Conservation (phyloP, 1,140 invertebrate species). For the Caenorhabditis latens region DNA sequence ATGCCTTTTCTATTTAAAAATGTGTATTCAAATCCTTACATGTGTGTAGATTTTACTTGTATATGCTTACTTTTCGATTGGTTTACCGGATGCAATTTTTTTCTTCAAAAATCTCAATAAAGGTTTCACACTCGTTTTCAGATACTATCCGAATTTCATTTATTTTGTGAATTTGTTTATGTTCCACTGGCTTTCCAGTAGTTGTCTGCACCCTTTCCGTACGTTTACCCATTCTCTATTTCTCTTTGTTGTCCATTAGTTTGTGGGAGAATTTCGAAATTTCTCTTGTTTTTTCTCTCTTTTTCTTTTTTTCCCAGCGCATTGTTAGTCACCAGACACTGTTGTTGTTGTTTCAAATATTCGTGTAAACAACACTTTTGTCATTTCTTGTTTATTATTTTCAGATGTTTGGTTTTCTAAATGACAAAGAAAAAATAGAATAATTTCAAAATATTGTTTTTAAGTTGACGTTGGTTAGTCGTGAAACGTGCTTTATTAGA, state of each 20-base stretch:
- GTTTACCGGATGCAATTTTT: constrained; percentile 32
- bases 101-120: neutral
- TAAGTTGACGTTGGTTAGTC: neutral
- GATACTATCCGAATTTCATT: neutral
- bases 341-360: neutral
- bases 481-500: neutral
- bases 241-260: neutral
- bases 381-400: neutral
- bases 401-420: constrained; percentile 6
- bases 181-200: constrained; percentile 45
- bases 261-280: neutral
- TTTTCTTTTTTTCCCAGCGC: neutral
- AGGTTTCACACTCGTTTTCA: neutral
- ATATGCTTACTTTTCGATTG: constrained; percentile 25
- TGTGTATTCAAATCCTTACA: constrained; percentile 2
- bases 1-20: neutral
- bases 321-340: constrained; percentile 13
- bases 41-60: constrained; percentile 40
- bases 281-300: neutral
- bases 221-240: neutral
- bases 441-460: neutral
- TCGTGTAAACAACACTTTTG: neutral
- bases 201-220: constrained; percentile 23
- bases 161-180: neutral
- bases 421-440: neutral